Base-by-base conservation (phyloP, 2,888 invertebrate species). In the Cotesia congregata region DNA sequence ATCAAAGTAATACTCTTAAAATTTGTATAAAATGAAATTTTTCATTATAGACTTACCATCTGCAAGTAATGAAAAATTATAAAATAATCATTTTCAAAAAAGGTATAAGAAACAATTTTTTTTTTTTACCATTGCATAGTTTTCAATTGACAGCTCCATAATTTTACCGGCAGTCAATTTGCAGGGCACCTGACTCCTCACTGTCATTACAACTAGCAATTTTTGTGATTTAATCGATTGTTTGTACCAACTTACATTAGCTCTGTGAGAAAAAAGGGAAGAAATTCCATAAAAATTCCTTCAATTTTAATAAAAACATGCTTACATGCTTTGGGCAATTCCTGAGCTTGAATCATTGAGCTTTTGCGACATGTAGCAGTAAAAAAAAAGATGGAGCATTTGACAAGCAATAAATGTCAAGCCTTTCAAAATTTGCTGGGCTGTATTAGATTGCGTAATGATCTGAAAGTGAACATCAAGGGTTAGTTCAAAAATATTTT, bases 161-260 rank as follows among this genome's bases (percentile, higher is more conserved):
- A 78, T 7, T 62, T 78, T 78, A 38, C 76, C 76, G 0, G 76
- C 76, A 1, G 78, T 78, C 41, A 76, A 39, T 41, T 69, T 39
- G 41, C 71, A 71, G 12, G 78, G 74, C 6, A 64, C 38, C 40
- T 65, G 73, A 40, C 78, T 78, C 30, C 78, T 70, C 12, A 74
- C 39, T 5, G 68, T 67, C 65, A 78, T 65, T 50, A 76, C 12
- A 60, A 39, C 67, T 4, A 78, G 7, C 12, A 74, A 38, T 17
- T 71, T 65, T 30, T 75, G 77, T 6, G 74, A 30, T 38, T 68
- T 65, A 6, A 40, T 3, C n/a, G 78, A 74, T 2, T 41, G 72
- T 40, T 61, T 15, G 41, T 77, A 77, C 80, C 78, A 80, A 12
- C 62, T 4, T 4, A 20, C 71, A 17, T 17, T 65, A 7, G 5